Evolutionary conservation across 2,888 invertebrate genomes (phyloP).

Genomic region (Hypselothyrea guttata): DNA sequence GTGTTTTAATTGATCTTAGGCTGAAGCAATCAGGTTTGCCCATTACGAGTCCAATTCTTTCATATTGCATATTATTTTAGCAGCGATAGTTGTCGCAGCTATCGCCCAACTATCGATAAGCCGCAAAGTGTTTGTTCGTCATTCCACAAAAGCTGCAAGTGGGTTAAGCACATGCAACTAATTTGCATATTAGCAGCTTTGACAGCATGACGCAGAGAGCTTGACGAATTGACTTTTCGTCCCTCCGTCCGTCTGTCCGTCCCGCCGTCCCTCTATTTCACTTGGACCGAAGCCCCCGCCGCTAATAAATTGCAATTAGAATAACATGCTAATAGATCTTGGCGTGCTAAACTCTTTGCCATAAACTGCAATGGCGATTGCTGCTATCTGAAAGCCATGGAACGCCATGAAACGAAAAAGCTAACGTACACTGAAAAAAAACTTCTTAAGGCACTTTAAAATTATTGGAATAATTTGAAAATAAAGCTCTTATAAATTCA

Average conservation of each 20-base stretch:
- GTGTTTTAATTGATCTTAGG: neutral
- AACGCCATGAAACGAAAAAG: neutral
- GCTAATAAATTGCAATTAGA: slow-evolving; percentile 74
- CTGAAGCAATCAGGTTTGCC: no score
- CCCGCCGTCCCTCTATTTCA: slow-evolving; percentile 1
- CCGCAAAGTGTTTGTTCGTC: slow-evolving; percentile 21
- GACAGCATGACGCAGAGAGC: slow-evolving; percentile 55
- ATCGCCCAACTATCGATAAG: neutral
- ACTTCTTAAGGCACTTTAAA: no score
- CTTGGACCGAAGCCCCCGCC: slow-evolving; percentile 30
- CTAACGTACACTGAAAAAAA: neutral
- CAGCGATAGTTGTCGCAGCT: no score
- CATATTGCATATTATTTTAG: no score
- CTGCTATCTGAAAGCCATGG: slow-evolving; percentile 23
- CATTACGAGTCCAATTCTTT: no score
- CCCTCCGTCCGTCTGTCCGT: neutral
- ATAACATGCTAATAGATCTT: slow-evolving; percentile 74
- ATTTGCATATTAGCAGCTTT: slow-evolving; percentile 67
- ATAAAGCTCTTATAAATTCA: no score
- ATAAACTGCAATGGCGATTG: slow-evolving; percentile 52
- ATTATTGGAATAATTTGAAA: no score
- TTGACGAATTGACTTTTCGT: slow-evolving; percentile 54
- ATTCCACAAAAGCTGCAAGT: slow-evolving; percentile 50
- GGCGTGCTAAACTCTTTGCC: slow-evolving; percentile 56
- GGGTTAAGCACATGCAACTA: slow-evolving; percentile 69